These are phyloP conservation scores for Poecilus cupreus DNA, from an alignment of 2,888 invertebrate genomes.

Conservation along the genomic window DNA sequence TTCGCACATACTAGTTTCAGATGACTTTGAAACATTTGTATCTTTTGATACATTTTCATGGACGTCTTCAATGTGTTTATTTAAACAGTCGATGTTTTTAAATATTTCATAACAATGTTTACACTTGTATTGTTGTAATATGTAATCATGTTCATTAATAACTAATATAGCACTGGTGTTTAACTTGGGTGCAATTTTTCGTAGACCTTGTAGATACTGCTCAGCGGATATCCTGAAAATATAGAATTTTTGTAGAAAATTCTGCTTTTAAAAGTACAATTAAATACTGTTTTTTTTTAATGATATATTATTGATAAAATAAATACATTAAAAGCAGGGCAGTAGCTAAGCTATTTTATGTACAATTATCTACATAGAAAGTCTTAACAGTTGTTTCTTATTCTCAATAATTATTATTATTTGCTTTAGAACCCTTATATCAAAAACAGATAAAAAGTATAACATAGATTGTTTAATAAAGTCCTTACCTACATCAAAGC, in stretches of 20 bases:
- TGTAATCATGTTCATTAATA: conserved; percentile 9
- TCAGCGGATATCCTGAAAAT: conserved; percentile 1
- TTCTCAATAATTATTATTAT: too few relatives aligned
- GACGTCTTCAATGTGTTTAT: background rate
- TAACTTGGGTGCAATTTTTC: background rate
- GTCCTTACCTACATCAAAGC: too few relatives aligned
- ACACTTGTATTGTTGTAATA: conserved; percentile 1
- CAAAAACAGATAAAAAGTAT: too few relatives aligned
- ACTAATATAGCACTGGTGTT: conserved; percentile 59
- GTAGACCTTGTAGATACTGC: background rate
- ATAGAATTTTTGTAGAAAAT: conserved; percentile 6
- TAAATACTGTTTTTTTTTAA: too few relatives aligned
- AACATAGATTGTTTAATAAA: too few relatives aligned
- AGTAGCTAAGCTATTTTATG: too few relatives aligned
- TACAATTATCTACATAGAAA: too few relatives aligned
- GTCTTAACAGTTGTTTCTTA: too few relatives aligned
- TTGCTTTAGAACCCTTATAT: too few relatives aligned
- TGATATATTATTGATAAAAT: too few relatives aligned
- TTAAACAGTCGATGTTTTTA: background rate
- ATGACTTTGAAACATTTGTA: background rate
- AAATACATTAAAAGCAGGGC: too few relatives aligned
- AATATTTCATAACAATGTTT: background rate
- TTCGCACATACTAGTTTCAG: conserved; percentile 68
- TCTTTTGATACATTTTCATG: background rate
- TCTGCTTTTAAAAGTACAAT: too few relatives aligned